A percentile compares a stretch with the other conserved stretches of the same genome.
Evolutionary conservation across 2,888 invertebrate genomes (phyloP).

Genomic region (Teleiodes luculella): DNA sequence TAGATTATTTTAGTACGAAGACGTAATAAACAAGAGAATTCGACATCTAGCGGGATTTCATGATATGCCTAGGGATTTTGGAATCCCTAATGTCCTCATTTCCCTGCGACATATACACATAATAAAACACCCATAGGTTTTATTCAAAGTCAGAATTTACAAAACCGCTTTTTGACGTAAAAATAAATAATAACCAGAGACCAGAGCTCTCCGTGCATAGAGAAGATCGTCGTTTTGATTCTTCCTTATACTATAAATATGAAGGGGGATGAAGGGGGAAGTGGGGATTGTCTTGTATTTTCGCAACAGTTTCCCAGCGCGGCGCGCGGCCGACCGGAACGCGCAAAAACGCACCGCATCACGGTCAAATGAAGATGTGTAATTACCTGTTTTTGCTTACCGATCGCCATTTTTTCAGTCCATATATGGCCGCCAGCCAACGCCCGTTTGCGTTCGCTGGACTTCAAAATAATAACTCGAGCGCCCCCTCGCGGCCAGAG

Average conservation of each 20-base stretch:
- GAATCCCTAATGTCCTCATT: no score
- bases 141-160: no score
- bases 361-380: slow-evolving; percentile 76
- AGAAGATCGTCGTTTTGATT: neutral
- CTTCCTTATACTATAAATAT: neutral
- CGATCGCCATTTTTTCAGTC: slow-evolving; percentile 54
- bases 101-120: no score
- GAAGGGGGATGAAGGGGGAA: neutral
- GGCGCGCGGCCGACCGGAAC: slow-evolving; percentile 51
- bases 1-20: no score
- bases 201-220: no score
- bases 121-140: no score
- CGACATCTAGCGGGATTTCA: no score
- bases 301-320: slow-evolving; percentile 58
- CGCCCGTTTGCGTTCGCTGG: slow-evolving; percentile 60
- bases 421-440: slow-evolving; percentile 57
- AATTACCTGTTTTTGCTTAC: slow-evolving; percentile 64
- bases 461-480: slow-evolving; percentile 47
- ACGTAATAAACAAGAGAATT: no score
- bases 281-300: slow-evolving; percentile 27
- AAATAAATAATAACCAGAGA: no score
- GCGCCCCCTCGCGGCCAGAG: slow-evolving; percentile 19
- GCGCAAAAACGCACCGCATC: slow-evolving; percentile 60
- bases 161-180: no score
- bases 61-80: no score